Evolutionary conservation across 2,888 invertebrate genomes (phyloP), one percentile per base, ranked within the genome.

Genomic region (Nomada hirtipes): DNA sequence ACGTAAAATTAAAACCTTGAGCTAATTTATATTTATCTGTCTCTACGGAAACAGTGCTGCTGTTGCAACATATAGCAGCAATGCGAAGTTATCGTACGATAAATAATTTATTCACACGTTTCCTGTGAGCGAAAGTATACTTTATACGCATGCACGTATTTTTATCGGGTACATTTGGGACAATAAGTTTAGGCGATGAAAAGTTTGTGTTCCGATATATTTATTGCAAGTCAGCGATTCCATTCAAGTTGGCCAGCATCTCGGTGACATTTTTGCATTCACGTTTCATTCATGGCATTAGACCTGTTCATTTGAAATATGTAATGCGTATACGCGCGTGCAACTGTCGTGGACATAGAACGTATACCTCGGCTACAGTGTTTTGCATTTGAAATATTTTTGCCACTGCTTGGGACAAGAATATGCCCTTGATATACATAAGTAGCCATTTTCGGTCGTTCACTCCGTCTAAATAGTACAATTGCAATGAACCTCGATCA

Each of bases 371-470:
- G 36, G 44, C 15, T 64, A 44, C 42, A 60, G 13, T 67, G 59
- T 7, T 73, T 72, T 65, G 29, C 61, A 61, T 18, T 44, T 57
- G 11, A 61, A 47, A 29, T 13, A 3, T 26, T n/a, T 36, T 36
- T 36, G 36, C 7, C 36, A 36, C 7, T 1, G 4, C 7, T 36
- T 36, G 36, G 36, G 36, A 36, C 36, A 36, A 36, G 36, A 36
- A 36, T 36, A 36, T 36, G 36, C 36, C 36, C 36, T 36, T 36
- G 36, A 0, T 9, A 2, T n/a, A n/a, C n/a, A n/a, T 18, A 11
- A 4, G 13, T 13, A n/a, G 23, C 7, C 10, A 26, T 68, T 68
- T 60, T 10, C 44, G 61, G 44, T 23, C 23, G 18, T 63, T 47
- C n/a, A 42, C n/a, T 15, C 13, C 0, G 13, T 1, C 1, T 4